These are phyloP conservation scores for Ochotona princeps DNA, from an alignment of 2,113 vertebrate genomes.

Conservation along the genomic window DNA sequence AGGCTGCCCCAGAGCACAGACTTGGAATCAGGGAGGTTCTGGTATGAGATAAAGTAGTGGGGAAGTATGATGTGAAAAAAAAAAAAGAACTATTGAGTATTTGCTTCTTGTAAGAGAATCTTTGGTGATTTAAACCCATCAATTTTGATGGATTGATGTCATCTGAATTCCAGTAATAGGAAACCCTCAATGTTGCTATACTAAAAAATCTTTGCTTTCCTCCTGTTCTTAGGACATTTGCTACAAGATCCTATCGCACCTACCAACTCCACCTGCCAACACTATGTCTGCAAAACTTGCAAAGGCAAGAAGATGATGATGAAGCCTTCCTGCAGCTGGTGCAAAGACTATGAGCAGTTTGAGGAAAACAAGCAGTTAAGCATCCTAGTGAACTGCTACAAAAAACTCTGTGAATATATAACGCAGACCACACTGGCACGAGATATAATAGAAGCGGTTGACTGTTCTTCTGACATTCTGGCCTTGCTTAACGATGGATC, in stretches of 20 bases:
- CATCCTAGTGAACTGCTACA: conserved; percentile 96
- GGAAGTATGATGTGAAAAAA: conserved; percentile 33
- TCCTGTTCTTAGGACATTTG: conserved; percentile 91
- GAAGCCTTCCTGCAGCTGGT: conserved; percentile 95
- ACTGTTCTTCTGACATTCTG: conserved; percentile 94
- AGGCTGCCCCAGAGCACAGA: neutral
- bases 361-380: conserved; percentile 96
- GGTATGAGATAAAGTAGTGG: conserved; percentile 56
- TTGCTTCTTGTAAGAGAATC: neutral
- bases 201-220: conserved; percentile 73
- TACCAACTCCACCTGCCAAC: conserved; percentile 95
- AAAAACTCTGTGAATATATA: conserved; percentile 96
- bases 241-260: conserved; percentile 96
- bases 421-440: conserved; percentile 93
- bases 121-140: conserved; percentile 56
- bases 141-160: conserved; percentile 54
- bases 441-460: conserved; percentile 91
- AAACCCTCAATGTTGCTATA: conserved; percentile 56
- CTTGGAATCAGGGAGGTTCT: conserved; percentile 22
- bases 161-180: conserved; percentile 36
- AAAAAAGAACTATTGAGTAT: conserved; percentile 25
- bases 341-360: conserved; percentile 96
- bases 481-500: conserved; percentile 94
- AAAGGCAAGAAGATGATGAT: conserved; percentile 98
- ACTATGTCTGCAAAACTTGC: conserved; percentile 96